Conservation (phyloP, 2,888 invertebrate genomes). For the Hipparchia sbordonii region DNA sequence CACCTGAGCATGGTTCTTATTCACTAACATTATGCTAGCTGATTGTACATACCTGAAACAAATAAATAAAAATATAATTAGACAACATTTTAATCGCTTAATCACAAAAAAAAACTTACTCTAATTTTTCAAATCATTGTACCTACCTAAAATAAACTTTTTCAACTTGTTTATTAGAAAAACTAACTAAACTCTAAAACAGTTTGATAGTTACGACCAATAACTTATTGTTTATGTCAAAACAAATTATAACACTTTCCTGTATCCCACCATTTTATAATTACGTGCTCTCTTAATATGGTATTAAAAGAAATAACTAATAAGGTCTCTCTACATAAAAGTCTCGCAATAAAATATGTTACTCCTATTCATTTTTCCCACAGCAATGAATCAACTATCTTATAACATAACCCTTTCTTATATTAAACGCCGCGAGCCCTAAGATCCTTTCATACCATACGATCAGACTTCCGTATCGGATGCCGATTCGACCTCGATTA, state of each 20-base stretch:
- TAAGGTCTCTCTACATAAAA: background rate
- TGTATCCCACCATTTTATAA: background rate
- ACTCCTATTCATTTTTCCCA: conserved; percentile 18
- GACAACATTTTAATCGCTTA: background rate
- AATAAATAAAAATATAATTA: conserved; percentile 8
- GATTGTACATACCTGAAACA: conserved; percentile 30
- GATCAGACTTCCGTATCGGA: background rate
- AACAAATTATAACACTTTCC: background rate
- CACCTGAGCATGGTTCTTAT: background rate
- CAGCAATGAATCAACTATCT: conserved; percentile 17
- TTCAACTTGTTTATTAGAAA: too few relatives aligned
- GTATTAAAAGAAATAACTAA: conserved; percentile 7
- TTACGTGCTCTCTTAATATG: background rate
- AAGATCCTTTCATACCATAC: background rate
- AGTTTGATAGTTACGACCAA: too few relatives aligned
- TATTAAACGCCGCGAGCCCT: conserved; percentile 20
- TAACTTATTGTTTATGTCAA: background rate
- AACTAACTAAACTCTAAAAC: too few relatives aligned
- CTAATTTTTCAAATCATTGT: background rate
- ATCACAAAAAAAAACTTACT: background rate
- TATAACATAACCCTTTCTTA: conserved; percentile 12
- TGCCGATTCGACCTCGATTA: background rate
- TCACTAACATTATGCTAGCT: background rate
- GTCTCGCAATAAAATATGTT: conserved; percentile 8
- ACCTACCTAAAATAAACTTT: too few relatives aligned